Evolutionary conservation across 53 echinoderm and acorn worm species (phyloP), one percentile per base, ranked within the genome.

Genomic region (Zoroaster sp.): DNA sequence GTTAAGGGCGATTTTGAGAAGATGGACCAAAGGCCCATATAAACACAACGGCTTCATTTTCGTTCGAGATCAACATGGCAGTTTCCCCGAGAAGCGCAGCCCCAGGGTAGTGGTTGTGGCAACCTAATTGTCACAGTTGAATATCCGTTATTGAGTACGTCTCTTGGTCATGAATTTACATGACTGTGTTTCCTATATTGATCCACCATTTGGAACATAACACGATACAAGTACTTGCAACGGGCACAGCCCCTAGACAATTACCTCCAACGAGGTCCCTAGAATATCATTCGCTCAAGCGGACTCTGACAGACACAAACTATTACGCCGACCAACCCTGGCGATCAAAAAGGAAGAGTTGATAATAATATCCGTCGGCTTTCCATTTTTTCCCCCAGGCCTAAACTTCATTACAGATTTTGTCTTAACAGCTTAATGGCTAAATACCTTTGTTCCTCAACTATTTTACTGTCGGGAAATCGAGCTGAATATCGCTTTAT

Each of bases 41-140:
- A 38, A 54, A 21, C 54, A 40, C 15, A n/a, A 38, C 39, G 2
- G n/a, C 54, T 53, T 78, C 54, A 54, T 78, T 78, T 53, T 78
- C 55, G 55, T 35, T 35, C 36, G 78, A 78, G 78, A 78, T 78
- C 78, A 78, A 20, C 20, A 78, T 76, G 76, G 74, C 74, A 74
- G 74, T 21, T 37, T 40, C 12, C 38, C 74, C 1, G 59, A 67
- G 32, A 41, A 25, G 10, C 23, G 5, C 35, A 32, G 66, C 66
- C 81, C 17, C 32, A 2, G 45, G 81, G 81, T 18, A 18, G 39
- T 23, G 74, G 74, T 74, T 33, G 63, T 17, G 40, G 23, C 40
- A 81, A 81, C 81, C 81, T 81, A 81, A 81, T 81, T 81, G 81
- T 81, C 81, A 81, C 81, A 89, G 89, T 89, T 89, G 89, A 89